Conservation (phyloP, 30 jellyfish, hydroid and myxozoan species). For the Sanderia malayensis region DNA sequence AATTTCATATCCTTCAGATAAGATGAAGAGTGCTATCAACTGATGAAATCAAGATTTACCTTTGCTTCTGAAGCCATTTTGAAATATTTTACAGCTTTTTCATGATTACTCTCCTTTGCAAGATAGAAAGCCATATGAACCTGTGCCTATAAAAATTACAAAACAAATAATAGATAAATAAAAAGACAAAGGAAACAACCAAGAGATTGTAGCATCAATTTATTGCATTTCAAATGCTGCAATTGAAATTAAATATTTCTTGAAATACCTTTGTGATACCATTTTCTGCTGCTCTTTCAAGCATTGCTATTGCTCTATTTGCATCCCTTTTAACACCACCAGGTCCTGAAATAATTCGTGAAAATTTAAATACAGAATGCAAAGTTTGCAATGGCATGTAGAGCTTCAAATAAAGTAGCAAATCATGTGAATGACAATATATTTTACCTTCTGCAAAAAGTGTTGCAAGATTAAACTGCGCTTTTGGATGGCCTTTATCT, state of each 20-base stretch:
- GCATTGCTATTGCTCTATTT: conserved; percentile 22
- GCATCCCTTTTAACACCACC: conserved; percentile 20
- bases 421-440: no score
- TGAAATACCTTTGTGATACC: conserved; percentile 59
- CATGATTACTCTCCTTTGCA: conserved; percentile 26
- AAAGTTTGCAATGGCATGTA: no score
- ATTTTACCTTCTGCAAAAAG: conserved; percentile 51
- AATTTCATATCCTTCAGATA: not conserved
- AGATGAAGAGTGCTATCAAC: not conserved
- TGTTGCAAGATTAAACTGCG: conserved; percentile 48
- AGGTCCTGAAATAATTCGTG: conserved; percentile 35
- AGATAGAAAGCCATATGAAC: conserved; percentile 36
- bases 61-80: conserved; percentile 46
- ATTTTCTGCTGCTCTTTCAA: conserved; percentile 46
- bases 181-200: no score
- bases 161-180: no score
- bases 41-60: conserved; percentile 27
- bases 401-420: no score
- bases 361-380: no score
- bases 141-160: conserved; percentile 62
- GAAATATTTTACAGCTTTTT: conserved; percentile 42
- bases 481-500: conserved; percentile 51
- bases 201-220: no score
- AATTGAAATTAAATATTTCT: no score
- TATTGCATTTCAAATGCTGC: no score